Base-by-base conservation (phyloP, 2,888 invertebrate species). In the Drosophila crucigera region DNA sequence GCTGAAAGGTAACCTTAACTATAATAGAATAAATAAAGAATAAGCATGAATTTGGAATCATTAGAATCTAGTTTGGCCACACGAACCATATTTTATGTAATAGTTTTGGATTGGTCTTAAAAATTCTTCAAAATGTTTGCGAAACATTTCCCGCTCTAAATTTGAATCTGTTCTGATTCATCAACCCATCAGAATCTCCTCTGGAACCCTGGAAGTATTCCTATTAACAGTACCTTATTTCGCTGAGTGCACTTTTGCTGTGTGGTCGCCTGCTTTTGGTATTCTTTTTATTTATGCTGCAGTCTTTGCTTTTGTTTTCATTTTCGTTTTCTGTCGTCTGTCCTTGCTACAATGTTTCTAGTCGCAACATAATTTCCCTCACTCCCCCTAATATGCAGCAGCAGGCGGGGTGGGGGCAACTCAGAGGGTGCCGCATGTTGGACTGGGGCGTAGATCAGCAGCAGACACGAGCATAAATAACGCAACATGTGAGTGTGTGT, bases 401-500 rank as follows among this genome's bases (percentile, higher is more conserved):
- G 35, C 16, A n/a, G 22, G 7, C 14, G 1, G 11, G 25, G 2
- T 11, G 28, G 6, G 2, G 43, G 41, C 19, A 14, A 14, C 35
- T 28, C 14, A 31, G n/a, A 37, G 30, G 41, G 33, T 11, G n/a
- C 10, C 10, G 47, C 28, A 25, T 25, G 55, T 16, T 25, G 33
- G 11, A 14, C 25, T 35, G 58, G 37, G 33, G 49, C 19, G 55
- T 39, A 39, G 55, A 61, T 62, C 62, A 56, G 61, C 64, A 55
- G 67, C 78, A 81, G 78, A 77, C 77, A 79, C 67, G 69, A 37
- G 76, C 89, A 91, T 91, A 89, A 91, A 91, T 90, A 91, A 91
- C 80, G 50, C 52, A 80, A 68, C 64, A 78, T 71, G 28, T 50
- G 50, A 59, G 49, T 63, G 68, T 49, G 47, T 47, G 66, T 66